Evolutionary conservation across 2,113 vertebrate species (phyloP), one percentile per base, ranked within the genome.

Genomic region (Leptosomus discolor): DNA sequence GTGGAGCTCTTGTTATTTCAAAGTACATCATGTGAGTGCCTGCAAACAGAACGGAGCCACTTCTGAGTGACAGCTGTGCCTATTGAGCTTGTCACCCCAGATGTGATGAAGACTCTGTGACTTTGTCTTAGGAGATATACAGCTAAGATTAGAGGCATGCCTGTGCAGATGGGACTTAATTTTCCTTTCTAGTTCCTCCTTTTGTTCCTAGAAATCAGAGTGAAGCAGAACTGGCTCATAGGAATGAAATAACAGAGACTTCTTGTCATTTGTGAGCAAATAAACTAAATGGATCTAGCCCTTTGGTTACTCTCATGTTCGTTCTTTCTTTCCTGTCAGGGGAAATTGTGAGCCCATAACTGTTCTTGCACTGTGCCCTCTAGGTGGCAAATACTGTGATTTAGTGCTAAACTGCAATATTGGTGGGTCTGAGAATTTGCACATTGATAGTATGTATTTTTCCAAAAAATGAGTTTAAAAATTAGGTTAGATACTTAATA

Each of bases 41-140:
- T 92, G 37, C 43, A 67, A 69, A 58, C 12, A 70, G 65, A 70
- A 58, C 11, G 37, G 74, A 88, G 46, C 22, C 4, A 1, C 26
- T 45, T 71, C 9, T 71, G 56, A 30, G 11, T 23, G 36, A 57
- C 18, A 65, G n/a, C 54, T 68, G 15, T 65, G 50, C 23, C 6
- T 41, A 43, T 53, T 46, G 64, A 75, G 22, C 17, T 88, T 63
- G 20, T n/a, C 12, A 12, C 39, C 45, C 39, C n/a, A 56, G 23
- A 9, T 37, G 6, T 1, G 32, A 61, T 3, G 0, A 6, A 21
- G 51, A n/a, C 12, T n/a, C 13, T 57, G 18, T 53, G 83, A 43
- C 17, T 46, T 68, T 73, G n/a, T 64, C 15, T 80, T n/a, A 5
- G 39, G 69, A 77, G 43, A 68, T 30, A 36, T 12, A 36, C 26